Base-by-base conservation (phyloP, 2,113 vertebrate species). In the Centropus bengalensis region DNA sequence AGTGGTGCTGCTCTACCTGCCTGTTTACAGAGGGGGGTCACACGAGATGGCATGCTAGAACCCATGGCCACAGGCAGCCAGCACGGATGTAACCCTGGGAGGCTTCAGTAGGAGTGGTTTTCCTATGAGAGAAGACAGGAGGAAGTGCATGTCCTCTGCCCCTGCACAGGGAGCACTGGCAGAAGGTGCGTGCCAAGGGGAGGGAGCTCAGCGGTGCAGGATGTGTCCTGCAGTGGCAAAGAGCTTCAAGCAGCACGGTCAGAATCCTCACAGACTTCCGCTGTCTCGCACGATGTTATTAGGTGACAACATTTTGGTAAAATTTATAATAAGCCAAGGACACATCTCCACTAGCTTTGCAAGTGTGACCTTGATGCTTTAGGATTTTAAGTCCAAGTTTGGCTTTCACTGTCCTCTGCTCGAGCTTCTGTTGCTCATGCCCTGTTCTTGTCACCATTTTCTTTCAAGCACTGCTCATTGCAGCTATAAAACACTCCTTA, bases 391-490 rank as follows among this genome's bases (percentile, higher is more conserved):
- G 88, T 70, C 45, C 30, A 49, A 74, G 27, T 56, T 60, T 74
- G 33, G 82, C 32, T 80, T 91, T 79, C 62, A 22, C 28, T 38
- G 51, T 68, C 59, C 51, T 91, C 52, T 92, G 67, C 84, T 38
- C 33, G 54, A 77, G 83, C 62, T 86, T 22, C 79, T 59, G 64
- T 74, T 49, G 73, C 68, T 76, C 68, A 64, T 42, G 2, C 67
- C 75, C 73, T 67, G 59, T 66, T 89, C 88, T 64, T 51, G 64
- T 88, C 77, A 90, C 64, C 8, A 1, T 70, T 87, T 67, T 30
- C 80, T 84, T 94, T 82, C 64, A 82, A 91, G 91, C 63, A 19
- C 76, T 63, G 89, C n/a, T 89, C 75, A 4, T 70, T 92, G 70
- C 93, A 92, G 77, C 73, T 78, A 27, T 59, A 80, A 83, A 93